Base-by-base conservation (phyloP, 2,113 vertebrate species). In the Ochotona curzoniae region DNA sequence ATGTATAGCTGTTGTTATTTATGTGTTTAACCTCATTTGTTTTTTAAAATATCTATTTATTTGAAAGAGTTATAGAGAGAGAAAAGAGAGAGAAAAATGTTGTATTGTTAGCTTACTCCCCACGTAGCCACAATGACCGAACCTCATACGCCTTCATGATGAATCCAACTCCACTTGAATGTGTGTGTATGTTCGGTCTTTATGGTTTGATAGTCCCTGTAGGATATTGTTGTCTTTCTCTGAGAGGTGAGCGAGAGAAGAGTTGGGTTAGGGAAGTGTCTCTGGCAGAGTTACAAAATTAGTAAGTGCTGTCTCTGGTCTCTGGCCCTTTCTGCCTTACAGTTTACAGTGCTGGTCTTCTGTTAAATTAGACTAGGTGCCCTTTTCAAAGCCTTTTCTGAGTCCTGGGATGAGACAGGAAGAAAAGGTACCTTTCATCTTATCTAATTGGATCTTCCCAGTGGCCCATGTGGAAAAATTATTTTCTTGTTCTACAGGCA, bases 341-440 rank as follows among this genome's bases (percentile, higher is more conserved):
- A 74, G 38, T 12, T 28, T 47, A 47, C 18, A 23, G 1, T n/a
- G 38, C 18, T 5, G 35, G 32, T 49, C 32, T 30, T 84, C n/a
- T 61, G 0, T 74, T 26, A 84, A 51, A n/a, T 82, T 47, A 44
- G 78, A 75, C 23, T 51, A 83, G 63, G 60, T 54, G n/a, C 32
- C 30, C 35, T 87, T 66, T 76, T 35, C 51, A 80, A 90, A 80
- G 32, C 35, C 15, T 71, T 79, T 57, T 1, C 25, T 70, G 66
- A 70, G 28, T 84, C 84, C 18, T 57, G 64, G 32, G 60, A 90
- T 76, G 23, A 32, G 78, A 60, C 44, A 90, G 44, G 83, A 54
- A 73, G 64, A 85, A 44, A 12, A 4, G 38, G 38, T 51, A 20
- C 15, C n/a, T 89, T 96, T 92, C 83, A 67, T 78, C 51, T 94